These are phyloP conservation scores for Centroberyx gerrardi DNA, from an alignment of 2,797 vertebrate genomes.

Conservation along the genomic window DNA sequence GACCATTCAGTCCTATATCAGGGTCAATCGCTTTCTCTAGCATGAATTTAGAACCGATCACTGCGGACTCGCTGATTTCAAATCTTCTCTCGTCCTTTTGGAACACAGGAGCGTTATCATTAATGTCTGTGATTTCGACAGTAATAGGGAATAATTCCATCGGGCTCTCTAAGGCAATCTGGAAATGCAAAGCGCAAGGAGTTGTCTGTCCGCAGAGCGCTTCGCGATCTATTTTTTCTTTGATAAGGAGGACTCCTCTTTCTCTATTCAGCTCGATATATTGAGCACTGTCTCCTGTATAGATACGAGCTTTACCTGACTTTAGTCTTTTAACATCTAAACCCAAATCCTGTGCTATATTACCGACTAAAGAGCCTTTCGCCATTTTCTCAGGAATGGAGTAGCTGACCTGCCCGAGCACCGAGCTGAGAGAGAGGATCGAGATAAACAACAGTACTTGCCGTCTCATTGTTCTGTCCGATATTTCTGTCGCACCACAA, in stretches of 20 bases:
- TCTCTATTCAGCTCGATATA: too few relatives aligned
- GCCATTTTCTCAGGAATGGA: too few relatives aligned
- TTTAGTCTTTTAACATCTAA: too few relatives aligned
- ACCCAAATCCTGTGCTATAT: too few relatives aligned
- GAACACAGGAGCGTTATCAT: constrained; percentile 78
- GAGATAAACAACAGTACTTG: too few relatives aligned
- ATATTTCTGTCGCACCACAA: constrained; percentile 1
- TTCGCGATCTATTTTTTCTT: constrained; percentile 81
- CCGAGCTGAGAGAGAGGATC: too few relatives aligned
- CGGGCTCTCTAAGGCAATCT: constrained; percentile 79
- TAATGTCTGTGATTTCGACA: constrained; percentile 80
- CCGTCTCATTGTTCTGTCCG: constrained; percentile 59
- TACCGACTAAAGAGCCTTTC: too few relatives aligned
- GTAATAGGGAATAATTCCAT: constrained; percentile 79
- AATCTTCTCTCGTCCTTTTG: constrained; percentile 62
- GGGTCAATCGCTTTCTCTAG: constrained; percentile 75
- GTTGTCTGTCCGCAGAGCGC: constrained; percentile 75
- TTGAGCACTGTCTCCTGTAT: too few relatives aligned
- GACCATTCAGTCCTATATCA: constrained; percentile 76
- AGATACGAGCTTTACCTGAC: too few relatives aligned
- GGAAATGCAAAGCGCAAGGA: constrained; percentile 81
- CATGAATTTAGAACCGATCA: constrained; percentile 74
- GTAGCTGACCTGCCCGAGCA: too few relatives aligned
- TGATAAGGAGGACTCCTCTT: constrained; percentile 33
- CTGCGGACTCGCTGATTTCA: constrained; percentile 79